These are phyloP conservation scores for Tamias sibiricus DNA, from an alignment of 2,113 vertebrate species.

Conservation along the genomic window DNA sequence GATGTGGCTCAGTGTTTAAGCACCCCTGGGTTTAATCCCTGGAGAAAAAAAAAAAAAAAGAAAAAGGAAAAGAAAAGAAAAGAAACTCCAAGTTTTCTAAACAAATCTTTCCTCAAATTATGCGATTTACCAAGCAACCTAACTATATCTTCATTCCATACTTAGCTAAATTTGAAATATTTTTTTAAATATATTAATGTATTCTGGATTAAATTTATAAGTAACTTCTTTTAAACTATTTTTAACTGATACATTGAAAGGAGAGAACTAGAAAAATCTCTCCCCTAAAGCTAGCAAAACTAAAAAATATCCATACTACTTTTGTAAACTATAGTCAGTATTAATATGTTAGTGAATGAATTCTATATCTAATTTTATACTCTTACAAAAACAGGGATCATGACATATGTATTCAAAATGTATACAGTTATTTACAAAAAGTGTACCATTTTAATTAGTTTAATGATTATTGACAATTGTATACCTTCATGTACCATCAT, in stretches of 20 bases:
- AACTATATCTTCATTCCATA: not conserved
- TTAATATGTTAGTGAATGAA: not conserved
- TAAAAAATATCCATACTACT: not conserved
- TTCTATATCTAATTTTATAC: not conserved
- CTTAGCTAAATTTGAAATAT: not conserved
- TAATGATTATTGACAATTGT: not conserved
- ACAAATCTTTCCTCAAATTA: not conserved
- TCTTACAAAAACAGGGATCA: not conserved
- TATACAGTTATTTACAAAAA: not conserved
- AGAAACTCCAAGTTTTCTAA: not conserved
- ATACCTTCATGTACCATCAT: not conserved
- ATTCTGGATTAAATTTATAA: not conserved
- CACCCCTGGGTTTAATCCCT: too few species aligned
- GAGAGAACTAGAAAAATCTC: not conserved
- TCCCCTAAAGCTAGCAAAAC: not conserved
- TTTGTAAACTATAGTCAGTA: not conserved
- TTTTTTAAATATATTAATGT: not conserved
- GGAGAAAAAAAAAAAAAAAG: too few species aligned
- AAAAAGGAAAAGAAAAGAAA: too few species aligned
- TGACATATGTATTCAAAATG: not conserved
- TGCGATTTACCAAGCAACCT: not conserved
- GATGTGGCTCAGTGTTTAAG: too few species aligned
- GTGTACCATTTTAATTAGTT: not conserved
- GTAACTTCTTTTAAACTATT: not conserved
- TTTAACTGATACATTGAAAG: not conserved